Evolutionary conservation across 2,797 vertebrate genomes (phyloP).

Genomic region (Synaphobranchus kaupii): DNA sequence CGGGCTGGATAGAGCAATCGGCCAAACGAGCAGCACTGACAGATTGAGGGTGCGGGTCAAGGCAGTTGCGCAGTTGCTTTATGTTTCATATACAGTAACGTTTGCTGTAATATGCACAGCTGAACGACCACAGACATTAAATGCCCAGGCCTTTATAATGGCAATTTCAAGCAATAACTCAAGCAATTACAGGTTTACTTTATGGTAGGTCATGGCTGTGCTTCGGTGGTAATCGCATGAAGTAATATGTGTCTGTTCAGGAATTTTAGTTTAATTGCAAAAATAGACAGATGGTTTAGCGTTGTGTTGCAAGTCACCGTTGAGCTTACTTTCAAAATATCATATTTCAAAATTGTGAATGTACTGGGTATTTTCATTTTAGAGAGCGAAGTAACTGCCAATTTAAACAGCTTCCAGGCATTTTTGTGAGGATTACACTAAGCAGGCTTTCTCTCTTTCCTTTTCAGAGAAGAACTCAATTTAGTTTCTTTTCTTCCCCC

Average conservation of each 20-base stretch:
- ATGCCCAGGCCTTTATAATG: neutral
- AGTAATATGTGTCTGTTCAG: neutral
- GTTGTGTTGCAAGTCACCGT: neutral
- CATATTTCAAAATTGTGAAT: neutral
- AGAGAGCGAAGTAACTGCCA: neutral
- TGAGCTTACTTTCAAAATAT: neutral
- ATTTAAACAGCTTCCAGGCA: neutral
- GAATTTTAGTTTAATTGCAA: slow-evolving; percentile 8
- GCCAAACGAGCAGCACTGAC: neutral
- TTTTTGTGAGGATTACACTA: neutral
- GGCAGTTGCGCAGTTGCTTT: neutral
- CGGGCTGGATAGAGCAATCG: neutral
- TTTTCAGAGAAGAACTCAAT: neutral
- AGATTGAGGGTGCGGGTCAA: slow-evolving; percentile 13
- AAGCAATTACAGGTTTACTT: neutral
- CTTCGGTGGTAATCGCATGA: neutral
- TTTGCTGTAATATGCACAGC: neutral
- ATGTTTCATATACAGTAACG: neutral
- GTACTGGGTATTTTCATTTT: neutral
- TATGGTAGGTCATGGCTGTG: neutral
- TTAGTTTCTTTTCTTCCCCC: neutral
- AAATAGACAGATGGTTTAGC: neutral
- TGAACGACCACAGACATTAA: neutral
- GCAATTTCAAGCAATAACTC: neutral
- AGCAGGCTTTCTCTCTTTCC: neutral